Evolutionary conservation across 1,140 invertebrate species (phyloP), one percentile per base, ranked within the genome.

Genomic region (Drosophila kikkawai): DNA sequence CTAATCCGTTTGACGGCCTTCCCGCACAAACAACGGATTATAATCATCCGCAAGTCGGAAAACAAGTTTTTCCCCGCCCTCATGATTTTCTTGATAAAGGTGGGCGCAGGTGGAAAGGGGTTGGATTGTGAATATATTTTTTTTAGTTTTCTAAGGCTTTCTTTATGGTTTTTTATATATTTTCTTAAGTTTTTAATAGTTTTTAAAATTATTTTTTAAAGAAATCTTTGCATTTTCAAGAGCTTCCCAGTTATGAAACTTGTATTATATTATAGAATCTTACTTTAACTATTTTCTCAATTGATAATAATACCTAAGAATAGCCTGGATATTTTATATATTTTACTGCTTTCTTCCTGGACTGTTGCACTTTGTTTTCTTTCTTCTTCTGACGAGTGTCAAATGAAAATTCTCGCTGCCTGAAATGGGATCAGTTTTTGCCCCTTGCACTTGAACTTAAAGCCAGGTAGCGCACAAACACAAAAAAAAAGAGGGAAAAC

Each of bases 401-500:
- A 67, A 80, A 75, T 67, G 64, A 34, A 59, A 41, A 29, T 45
- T 51, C 47, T 3, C 7, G 13, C 63, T n/a, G 32, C 45, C 50
- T 74, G 70, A 74, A 74, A 74, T 34, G 45, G 53, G 68, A 74
- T 59, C 55, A 39, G 48, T 45, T 44, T 39, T 50, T 69, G 48
- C 41, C 42, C 42, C 55, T 87, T 87, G 79, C 69, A 87, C 83
- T 86, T 88, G 84, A 88, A 88, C 83, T 86, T 76, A 77, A 80
- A 87, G 80, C 83, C 32, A 22, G 26, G 70, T 69, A 65, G 66
- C 75, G 61, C 60, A 44, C 67, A 64, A 8, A 44, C 13, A 34
- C 37, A 56, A 17, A 6, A 17, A 11, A 34, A 0, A 8, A 9
- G 39, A 36, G 34, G 17, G 34, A 37, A 79, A 63, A 22, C 17